Evolutionary conservation across 2,888 invertebrate genomes (phyloP).

Genomic region (Chloroclysta siterata): DNA sequence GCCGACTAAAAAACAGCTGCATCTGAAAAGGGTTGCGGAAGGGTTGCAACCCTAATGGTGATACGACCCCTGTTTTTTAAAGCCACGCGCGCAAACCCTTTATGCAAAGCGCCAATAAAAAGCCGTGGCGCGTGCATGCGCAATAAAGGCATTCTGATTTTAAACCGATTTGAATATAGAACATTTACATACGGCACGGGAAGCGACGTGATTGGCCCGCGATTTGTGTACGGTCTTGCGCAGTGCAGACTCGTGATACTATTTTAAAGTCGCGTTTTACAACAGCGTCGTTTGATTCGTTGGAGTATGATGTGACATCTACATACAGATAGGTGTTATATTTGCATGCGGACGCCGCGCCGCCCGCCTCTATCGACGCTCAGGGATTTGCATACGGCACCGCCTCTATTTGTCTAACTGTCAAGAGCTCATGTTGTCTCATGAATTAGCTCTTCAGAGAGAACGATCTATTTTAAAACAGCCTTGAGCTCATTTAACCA

Average conservation of each 20-base stretch:
- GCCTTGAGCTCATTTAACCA: constrained; percentile 35
- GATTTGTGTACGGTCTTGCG: constrained; percentile 72
- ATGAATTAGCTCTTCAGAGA: not conserved
- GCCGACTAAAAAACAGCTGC: constrained; percentile 77
- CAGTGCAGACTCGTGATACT: constrained; percentile 54
- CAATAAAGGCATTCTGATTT: constrained; percentile 66
- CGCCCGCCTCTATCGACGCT: constrained; percentile 10
- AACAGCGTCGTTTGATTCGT: constrained; percentile 68
- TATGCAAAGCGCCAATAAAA: constrained; percentile 80
- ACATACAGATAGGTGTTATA: constrained; percentile 35
- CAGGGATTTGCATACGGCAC: constrained; percentile 14
- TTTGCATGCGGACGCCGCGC: constrained; percentile 36
- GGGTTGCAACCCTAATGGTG: constrained; percentile 61
- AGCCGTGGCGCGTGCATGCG: constrained; percentile 79
- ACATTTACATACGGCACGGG: constrained; percentile 73
- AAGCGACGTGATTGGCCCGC: constrained; percentile 65
- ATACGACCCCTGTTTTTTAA: constrained; percentile 55
- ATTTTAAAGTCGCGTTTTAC: constrained; percentile 70
- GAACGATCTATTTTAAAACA: constrained; percentile 29
- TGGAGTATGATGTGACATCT: constrained; percentile 41
- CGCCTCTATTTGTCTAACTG: constrained; percentile 4
- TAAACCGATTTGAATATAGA: constrained; percentile 83
- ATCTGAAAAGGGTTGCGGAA: constrained; percentile 73
- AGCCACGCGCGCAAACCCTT: constrained; percentile 64
- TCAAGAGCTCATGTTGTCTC: not conserved